Percentiles rank a stretch among this genome's conserved stretches.
Evolutionary conservation across 1,140 invertebrate species (phyloP).

Genomic region (Eriosoma lanigerum): DNA sequence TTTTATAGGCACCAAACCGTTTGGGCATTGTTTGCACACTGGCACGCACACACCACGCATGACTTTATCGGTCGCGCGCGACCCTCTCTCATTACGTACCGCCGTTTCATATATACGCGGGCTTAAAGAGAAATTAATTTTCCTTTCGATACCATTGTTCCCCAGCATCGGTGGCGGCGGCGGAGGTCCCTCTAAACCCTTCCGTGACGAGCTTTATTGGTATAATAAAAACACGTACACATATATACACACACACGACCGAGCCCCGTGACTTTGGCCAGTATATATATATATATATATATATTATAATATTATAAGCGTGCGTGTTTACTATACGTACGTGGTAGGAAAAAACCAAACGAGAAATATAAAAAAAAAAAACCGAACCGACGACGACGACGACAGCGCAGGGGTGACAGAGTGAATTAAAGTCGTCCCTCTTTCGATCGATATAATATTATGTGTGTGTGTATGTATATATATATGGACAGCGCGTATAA

Average conservation of each 20-base stretch:
- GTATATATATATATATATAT: neutral
- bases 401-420: slow-evolving; percentile 19
- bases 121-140: slow-evolving; percentile 52
- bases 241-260: neutral
- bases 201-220: slow-evolving; percentile 52
- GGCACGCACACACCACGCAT: slow-evolving; percentile 40
- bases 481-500: neutral
- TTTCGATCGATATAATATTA: slow-evolving; percentile 41
- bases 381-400: slow-evolving; percentile 20
- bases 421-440: slow-evolving; percentile 51
- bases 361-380: slow-evolving; percentile 33
- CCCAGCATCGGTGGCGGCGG: neutral
- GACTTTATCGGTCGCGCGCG: slow-evolving; percentile 47
- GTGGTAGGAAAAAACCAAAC: slow-evolving; percentile 12
- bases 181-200: slow-evolving; percentile 45
- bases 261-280: slow-evolving; percentile 24
- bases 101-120: slow-evolving; percentile 29
- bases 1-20: slow-evolving; percentile 47
- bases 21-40: slow-evolving; percentile 50
- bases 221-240: slow-evolving; percentile 50
- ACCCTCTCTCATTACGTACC: slow-evolving; percentile 45
- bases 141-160: slow-evolving; percentile 52
- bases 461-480: neutral
- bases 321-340: neutral
- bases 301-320: neutral